Base-by-base conservation (phyloP, 2,888 invertebrate species). In the Crematogaster levior region DNA sequence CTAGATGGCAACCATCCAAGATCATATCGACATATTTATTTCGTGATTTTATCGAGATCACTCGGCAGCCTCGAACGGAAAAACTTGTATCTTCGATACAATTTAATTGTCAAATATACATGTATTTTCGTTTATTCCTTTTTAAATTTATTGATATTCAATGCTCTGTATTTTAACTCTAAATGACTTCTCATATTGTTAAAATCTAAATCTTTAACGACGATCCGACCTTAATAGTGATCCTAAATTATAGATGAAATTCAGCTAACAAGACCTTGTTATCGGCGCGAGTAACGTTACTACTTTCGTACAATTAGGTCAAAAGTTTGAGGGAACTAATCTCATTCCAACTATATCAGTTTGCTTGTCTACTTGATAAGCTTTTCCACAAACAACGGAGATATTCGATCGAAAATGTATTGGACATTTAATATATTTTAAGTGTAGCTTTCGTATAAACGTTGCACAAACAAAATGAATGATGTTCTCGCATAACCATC, bases 1-100 rank as follows among this genome's bases (percentile, higher is more conserved):
- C 65, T 48, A 66, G 43, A 81, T 83, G 86, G 86, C 86, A 66
- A 74, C 30, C 83, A 56, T 84, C 79, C 88, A 86, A 87, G 37
- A 15, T 21, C n/a, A 46, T 10, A 65, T 60, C 70, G 79, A 24
- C 58, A 75, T 87, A 84, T 87, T 87, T 87, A 83, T 88, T 27
- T 65, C 18, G 68, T 46, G 56, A 68, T 77, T 56, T 56, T 70
- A 21, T 58, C 24, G n/a, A 46, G 37, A 58, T 65, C n/a, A 10
- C 1, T 43, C 30, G 30, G 12, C n/a, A 1, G 27, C 18, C 4
- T 21, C 21, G 21, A 27, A 21, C 21, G 37, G 9, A 51, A 27
- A 53, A 5, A 53, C 24, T 27, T 21, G 10, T 30, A 30, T 30
- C 6, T 24, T 73, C 27, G 65, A 24, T 4, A 0, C 12, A 10